phyloP scores from a whole-genome alignment of 2,888 invertebrate genomes.

The Steinernema carpocapsae region DNA sequence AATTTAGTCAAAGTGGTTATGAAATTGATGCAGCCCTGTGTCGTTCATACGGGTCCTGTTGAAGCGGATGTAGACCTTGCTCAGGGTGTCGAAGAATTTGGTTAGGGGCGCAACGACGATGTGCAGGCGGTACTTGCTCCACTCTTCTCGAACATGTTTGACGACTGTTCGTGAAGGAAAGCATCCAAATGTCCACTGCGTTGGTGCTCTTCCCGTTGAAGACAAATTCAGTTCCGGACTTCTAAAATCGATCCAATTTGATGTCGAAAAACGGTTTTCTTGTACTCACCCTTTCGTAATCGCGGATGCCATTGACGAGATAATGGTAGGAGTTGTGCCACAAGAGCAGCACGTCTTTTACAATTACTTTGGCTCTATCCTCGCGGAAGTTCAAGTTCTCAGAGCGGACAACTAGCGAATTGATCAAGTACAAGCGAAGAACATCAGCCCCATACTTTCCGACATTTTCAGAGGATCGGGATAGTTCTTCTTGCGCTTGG shows the following conservation, averaged over 20 bases:
- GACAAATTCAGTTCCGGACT: constrained; percentile 48
- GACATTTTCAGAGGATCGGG: constrained; percentile 89
- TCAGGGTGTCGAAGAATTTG: constrained; percentile 94
- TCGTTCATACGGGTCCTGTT: constrained; percentile 89
- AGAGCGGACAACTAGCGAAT: constrained; percentile 95
- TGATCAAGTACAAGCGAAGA: constrained; percentile 89
- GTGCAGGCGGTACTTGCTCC: constrained; percentile 86
- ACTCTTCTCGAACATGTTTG: constrained; percentile 85
- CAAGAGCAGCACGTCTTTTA: constrained; percentile 95
- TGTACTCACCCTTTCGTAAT: constrained; percentile 75
- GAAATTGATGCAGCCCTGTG: constrained; percentile 79
- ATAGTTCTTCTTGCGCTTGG: constrained; percentile 96
- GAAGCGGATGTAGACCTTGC: constrained; percentile 98
- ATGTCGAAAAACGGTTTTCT: not conserved
- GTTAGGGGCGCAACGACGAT: constrained; percentile 91
- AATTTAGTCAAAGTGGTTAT: constrained; percentile 85
- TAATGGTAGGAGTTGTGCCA: constrained; percentile 84
- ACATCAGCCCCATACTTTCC: constrained; percentile 96
- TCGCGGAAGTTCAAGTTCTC: constrained; percentile 89
- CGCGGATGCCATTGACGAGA: constrained; percentile 87
- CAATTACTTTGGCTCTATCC: constrained; percentile 91
- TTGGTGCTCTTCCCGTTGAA: constrained; percentile 72
- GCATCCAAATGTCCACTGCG: constrained; percentile 95
- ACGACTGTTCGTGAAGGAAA: constrained; percentile 92
- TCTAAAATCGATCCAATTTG: constrained; percentile 45